These are phyloP conservation scores for Potorous gilbertii DNA, from an alignment of 2,797 vertebrate species.

Conservation along the genomic window DNA sequence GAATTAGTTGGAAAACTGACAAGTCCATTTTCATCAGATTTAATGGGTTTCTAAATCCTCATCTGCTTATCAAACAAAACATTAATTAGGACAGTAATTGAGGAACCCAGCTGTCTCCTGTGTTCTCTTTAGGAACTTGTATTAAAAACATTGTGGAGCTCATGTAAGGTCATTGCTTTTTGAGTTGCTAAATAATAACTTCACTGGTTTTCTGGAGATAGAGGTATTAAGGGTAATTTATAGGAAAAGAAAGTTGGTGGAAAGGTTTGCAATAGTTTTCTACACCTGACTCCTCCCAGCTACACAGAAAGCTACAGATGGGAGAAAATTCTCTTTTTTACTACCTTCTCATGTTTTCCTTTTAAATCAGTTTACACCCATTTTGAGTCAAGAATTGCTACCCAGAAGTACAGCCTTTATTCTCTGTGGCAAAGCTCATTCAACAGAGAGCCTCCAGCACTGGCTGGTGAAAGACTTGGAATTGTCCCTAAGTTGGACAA, in stretches of 20 bases:
- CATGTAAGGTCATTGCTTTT: conserved; percentile 68
- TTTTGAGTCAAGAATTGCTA: neutral
- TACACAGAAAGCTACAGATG: neutral
- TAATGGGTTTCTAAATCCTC: conserved; percentile 80
- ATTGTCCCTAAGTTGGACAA: neutral
- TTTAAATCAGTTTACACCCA: conserved; percentile 2
- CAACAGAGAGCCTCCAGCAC: neutral
- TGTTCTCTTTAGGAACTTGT: conserved; percentile 65
- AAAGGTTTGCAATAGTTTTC: conserved; percentile 36
- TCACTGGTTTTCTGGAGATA: conserved; percentile 42
- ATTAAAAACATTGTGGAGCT: conserved; percentile 67
- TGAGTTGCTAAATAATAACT: conserved; percentile 52
- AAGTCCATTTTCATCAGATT: conserved; percentile 73
- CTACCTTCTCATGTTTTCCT: conserved; percentile 17
- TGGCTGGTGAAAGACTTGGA: neutral
- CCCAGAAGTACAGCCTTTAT: neutral
- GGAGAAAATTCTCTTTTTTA: conserved; percentile 40
- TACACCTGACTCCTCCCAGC: neutral
- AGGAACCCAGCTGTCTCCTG: conserved; percentile 73
- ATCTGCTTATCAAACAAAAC: conserved; percentile 77
- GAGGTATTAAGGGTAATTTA: conserved; percentile 31
- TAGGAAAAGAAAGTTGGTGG: conserved; percentile 51
- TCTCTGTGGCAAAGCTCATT: neutral
- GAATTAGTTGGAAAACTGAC: conserved; percentile 73
- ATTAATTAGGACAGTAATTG: conserved; percentile 82